phyloP scores from a whole-genome alignment of 1,140 invertebrate genomes.

The Nasonia longicornis region DNA sequence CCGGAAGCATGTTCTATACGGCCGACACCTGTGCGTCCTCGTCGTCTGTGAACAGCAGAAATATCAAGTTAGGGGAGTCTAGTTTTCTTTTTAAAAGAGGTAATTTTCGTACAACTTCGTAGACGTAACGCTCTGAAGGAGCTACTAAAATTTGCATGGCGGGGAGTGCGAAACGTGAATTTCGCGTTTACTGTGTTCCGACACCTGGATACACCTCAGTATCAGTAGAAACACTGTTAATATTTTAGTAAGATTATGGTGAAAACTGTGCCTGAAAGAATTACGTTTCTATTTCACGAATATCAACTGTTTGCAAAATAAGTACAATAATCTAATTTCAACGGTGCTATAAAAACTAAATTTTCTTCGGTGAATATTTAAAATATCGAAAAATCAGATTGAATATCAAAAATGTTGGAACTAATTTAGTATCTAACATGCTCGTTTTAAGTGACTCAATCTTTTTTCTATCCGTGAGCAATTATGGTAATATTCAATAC shows the following conservation, averaged over 20 bases:
- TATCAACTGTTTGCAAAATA: background rate
- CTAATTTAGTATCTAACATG: background rate
- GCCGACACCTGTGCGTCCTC: constrained; percentile 76
- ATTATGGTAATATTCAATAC: background rate
- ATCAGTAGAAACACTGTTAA: background rate
- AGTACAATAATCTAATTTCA: too few species aligned
- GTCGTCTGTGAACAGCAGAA: constrained; percentile 69
- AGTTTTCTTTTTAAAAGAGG: too few species aligned
- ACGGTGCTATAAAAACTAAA: background rate
- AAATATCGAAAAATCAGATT: background rate
- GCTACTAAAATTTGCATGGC: background rate
- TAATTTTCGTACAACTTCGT: too few species aligned
- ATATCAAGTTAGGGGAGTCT: background rate
- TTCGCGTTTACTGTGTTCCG: background rate
- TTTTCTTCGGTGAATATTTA: background rate
- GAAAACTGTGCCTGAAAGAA: background rate
- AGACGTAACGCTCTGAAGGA: background rate
- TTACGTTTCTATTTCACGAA: background rate
- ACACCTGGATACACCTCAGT: background rate
- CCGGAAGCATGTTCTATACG: constrained; percentile 61
- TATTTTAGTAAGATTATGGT: background rate
- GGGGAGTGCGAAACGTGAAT: background rate
- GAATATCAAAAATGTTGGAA: background rate
- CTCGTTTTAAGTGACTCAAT: background rate
- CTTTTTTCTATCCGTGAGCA: background rate